Evolutionary conservation across 1,140 invertebrate species (phyloP).

Genomic region (Myzus persicae): DNA sequence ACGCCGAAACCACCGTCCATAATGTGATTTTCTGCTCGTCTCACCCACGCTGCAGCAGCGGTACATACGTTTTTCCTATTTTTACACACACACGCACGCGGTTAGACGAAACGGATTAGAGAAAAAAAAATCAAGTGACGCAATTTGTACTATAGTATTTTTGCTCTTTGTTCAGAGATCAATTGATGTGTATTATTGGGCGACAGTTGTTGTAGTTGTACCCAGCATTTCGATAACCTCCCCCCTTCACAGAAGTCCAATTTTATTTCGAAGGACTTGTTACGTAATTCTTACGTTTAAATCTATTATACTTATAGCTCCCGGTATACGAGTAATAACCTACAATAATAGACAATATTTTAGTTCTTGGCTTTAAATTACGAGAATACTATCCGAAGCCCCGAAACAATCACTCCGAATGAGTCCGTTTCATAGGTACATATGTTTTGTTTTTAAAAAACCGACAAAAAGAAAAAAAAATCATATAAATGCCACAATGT

Average conservation of each 20-base stretch:
- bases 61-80: constrained; percentile 20
- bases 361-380: neutral
- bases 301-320: neutral
- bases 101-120: constrained; percentile 22
- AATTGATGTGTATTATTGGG: constrained; percentile 29
- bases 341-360: neutral
- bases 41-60: constrained; percentile 1
- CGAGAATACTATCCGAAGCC: neutral
- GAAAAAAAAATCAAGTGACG: constrained; percentile 33
- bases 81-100: neutral
- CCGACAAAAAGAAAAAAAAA: neutral
- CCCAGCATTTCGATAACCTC: neutral
- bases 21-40: constrained; percentile 54
- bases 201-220: neutral
- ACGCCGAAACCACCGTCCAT: constrained; percentile 49
- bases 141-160: constrained; percentile 27
- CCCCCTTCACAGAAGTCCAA: neutral
- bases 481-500: neutral
- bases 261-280: constrained; percentile 49
- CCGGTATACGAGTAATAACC: neutral
- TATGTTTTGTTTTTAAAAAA: neutral
- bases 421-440: neutral
- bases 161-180: constrained; percentile 9
- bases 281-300: neutral
- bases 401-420: neutral